Evolutionary conservation across 2,113 vertebrate genomes (phyloP).

Genomic region (Atherinomorus stipes): DNA sequence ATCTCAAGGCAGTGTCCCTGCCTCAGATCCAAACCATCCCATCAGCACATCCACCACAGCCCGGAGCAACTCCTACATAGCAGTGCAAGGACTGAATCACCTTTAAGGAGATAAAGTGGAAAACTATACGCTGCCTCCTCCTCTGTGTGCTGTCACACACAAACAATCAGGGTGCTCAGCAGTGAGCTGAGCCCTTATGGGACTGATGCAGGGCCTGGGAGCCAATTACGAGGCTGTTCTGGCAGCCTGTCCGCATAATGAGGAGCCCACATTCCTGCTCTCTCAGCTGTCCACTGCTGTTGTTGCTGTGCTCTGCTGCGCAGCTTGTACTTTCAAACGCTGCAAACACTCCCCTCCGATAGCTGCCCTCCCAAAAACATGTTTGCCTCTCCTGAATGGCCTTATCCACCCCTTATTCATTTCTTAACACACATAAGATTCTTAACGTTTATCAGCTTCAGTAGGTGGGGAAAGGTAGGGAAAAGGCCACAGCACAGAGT

Average conservation of each 20-base stretch:
- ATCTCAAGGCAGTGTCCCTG: slow-evolving; percentile 50
- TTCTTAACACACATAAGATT: slow-evolving; percentile 18
- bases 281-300: slow-evolving; percentile 68
- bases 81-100: slow-evolving; percentile 34
- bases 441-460: slow-evolving; percentile 9
- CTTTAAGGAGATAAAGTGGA: slow-evolving; percentile 49
- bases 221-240: slow-evolving; percentile 70
- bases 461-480: background rate
- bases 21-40: slow-evolving; percentile 47
- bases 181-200: slow-evolving; percentile 52
- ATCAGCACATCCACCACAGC: slow-evolving; percentile 24
- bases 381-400: background rate
- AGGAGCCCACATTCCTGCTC: slow-evolving; percentile 72
- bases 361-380: slow-evolving; percentile 31
- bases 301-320: slow-evolving; percentile 51
- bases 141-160: slow-evolving; percentile 31
- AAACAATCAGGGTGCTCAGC: slow-evolving; percentile 47
- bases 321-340: slow-evolving; percentile 47
- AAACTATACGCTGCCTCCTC: slow-evolving; percentile 43
- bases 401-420: background rate
- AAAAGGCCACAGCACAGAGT: slow-evolving; percentile 33
- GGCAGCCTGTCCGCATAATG: slow-evolving; percentile 65
- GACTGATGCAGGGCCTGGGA: slow-evolving; percentile 56
- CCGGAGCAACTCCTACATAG: slow-evolving; percentile 42
- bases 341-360: slow-evolving; percentile 29